These are phyloP conservation scores for Temnothorax unifasciatus DNA, from an alignment of 2,888 invertebrate species.

Conservation along the genomic window DNA sequence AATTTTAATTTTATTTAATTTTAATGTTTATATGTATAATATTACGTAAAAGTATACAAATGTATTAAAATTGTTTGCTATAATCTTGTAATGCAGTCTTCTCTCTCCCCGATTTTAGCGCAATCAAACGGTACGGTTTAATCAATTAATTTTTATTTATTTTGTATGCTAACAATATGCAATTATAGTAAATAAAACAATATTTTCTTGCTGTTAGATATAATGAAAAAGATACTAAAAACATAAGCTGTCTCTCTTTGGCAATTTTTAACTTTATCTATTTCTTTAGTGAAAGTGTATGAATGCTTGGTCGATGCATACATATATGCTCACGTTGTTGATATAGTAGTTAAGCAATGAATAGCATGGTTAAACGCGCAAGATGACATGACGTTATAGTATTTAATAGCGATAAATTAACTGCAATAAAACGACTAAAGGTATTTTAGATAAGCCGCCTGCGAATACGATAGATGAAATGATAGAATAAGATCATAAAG, in stretches of 20 bases:
- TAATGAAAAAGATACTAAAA: neutral
- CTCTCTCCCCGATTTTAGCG: neutral
- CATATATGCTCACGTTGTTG: neutral
- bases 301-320: neutral
- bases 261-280: neutral
- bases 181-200: neutral
- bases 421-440: neutral
- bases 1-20: neutral
- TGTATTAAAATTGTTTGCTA: neutral
- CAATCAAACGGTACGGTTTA: neutral
- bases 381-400: conserved; percentile 2
- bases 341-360: neutral
- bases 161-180: neutral
- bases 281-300: conserved; percentile 8
- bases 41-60: neutral
- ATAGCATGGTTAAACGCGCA: neutral
- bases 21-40: neutral
- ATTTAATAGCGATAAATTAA: neutral
- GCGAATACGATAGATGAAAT: neutral
- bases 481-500: neutral
- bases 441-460: neutral
- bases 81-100: neutral
- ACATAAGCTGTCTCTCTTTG: neutral
- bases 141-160: conserved; percentile 4
- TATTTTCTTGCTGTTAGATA: neutral